phyloP scores from a whole-genome alignment of 2,888 invertebrate genomes.

The Antitype chi region DNA sequence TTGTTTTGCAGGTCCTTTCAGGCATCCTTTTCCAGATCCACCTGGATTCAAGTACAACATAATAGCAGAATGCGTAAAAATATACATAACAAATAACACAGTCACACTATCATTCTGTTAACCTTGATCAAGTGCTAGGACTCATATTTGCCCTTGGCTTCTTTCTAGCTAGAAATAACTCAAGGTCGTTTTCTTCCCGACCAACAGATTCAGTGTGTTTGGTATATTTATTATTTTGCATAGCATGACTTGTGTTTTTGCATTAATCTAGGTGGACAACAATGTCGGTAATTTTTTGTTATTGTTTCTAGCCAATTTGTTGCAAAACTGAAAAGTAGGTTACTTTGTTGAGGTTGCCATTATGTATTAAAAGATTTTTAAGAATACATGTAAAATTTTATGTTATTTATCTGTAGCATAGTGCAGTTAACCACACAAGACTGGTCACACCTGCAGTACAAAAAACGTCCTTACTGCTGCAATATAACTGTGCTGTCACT shows the following conservation, averaged over 20 bases:
- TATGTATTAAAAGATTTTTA: neutral
- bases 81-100: slow-evolving; percentile 2
- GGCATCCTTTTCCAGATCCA: too few species aligned
- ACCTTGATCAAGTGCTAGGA: slow-evolving; percentile 53
- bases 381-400: neutral
- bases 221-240: slow-evolving; percentile 11
- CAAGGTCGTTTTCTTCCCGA: slow-evolving; percentile 34
- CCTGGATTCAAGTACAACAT: neutral
- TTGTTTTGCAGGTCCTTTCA: too few species aligned
- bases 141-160: slow-evolving; percentile 29
- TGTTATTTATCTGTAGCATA: neutral
- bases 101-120: slow-evolving; percentile 27
- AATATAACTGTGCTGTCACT: neutral
- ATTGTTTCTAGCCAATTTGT: neutral
- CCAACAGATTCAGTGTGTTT: slow-evolving; percentile 2
- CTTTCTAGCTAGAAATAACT: slow-evolving; percentile 29
- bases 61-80: neutral
- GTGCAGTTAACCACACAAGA: neutral
- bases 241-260: slow-evolving; percentile 31
- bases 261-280: slow-evolving; percentile 2
- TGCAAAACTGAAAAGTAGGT: neutral
- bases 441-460: neutral
- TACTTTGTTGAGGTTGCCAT: neutral
- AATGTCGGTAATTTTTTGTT: neutral
- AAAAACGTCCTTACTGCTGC: too few species aligned